These are phyloP conservation scores for Nomada fabriciana DNA, from an alignment of 2,888 invertebrate genomes.

Conservation along the genomic window DNA sequence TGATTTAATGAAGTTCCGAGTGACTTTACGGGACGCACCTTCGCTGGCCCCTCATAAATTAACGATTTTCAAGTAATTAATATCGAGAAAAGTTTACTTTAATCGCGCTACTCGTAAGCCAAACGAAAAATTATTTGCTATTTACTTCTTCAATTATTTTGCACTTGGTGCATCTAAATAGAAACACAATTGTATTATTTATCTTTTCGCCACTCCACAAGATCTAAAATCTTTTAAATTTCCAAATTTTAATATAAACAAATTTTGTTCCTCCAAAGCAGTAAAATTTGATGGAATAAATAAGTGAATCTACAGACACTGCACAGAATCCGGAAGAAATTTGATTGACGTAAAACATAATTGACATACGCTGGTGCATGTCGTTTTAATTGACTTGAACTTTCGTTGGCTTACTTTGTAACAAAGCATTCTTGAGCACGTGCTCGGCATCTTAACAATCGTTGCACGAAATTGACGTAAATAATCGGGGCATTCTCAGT, in stretches of 20 bases:
- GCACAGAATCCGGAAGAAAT: neutral
- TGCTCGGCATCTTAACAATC: neutral
- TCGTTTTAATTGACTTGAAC: neutral
- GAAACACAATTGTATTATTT: no score
- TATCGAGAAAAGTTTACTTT: neutral
- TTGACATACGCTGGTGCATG: no score
- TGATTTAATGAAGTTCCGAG: constrained; percentile 41
- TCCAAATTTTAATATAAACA: no score
- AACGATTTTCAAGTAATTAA: constrained; percentile 52
- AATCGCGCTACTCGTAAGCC: neutral
- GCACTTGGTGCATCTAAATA: no score
- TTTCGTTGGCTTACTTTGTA: neutral
- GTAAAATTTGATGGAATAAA: no score
- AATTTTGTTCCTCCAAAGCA: no score
- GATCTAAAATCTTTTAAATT: no score
- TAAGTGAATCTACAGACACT: neutral
- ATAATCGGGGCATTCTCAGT: constrained; percentile 18
- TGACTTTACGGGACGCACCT: constrained; percentile 31
- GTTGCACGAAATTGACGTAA: constrained; percentile 28
- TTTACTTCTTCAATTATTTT: no score
- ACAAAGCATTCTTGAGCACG: neutral
- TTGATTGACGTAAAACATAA: neutral
- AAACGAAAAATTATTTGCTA: constrained; percentile 2
- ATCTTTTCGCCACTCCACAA: no score
- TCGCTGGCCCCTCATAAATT: constrained; percentile 17